phyloP scores from a whole-genome alignment of 2,113 vertebrate genomes.

The Alethe castanea region DNA sequence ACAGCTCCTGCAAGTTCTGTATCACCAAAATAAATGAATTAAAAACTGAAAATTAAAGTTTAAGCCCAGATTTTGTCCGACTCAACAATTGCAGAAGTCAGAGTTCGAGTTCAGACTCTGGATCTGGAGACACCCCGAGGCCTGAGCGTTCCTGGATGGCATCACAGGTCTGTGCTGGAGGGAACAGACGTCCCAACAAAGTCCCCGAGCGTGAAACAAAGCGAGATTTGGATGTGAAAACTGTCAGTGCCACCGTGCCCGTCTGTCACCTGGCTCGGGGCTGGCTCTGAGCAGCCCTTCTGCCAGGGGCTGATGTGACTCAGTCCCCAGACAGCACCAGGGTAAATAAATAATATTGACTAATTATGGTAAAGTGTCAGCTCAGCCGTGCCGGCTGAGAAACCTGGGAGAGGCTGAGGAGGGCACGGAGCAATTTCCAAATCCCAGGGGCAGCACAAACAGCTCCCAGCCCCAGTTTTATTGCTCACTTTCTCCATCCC shows the following conservation, averaged over 20 bases:
- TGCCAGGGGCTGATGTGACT: neutral
- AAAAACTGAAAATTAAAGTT: neutral
- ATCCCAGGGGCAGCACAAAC: fast-evolving
- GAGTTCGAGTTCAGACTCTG: neutral
- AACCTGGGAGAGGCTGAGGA: neutral
- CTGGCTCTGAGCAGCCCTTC: neutral
- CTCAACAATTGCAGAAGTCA: neutral
- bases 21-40: fast-evolving
- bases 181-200: neutral
- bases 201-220: fast-evolving
- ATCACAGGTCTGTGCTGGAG: neutral
- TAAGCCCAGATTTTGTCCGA: neutral
- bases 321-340: neutral
- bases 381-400: fast-evolving
- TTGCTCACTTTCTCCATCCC: neutral
- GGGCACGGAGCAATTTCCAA: fast-evolving
- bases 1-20: neutral
- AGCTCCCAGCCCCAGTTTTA: neutral
- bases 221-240: fast-evolving
- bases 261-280: neutral
- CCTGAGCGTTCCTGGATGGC: neutral
- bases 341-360: neutral
- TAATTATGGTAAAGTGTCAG: neutral
- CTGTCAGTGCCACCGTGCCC: fast-evolving
- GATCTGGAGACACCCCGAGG: neutral